These are phyloP conservation scores for Chymomyza fuscimana DNA, from an alignment of 2,888 invertebrate species.

Conservation along the genomic window DNA sequence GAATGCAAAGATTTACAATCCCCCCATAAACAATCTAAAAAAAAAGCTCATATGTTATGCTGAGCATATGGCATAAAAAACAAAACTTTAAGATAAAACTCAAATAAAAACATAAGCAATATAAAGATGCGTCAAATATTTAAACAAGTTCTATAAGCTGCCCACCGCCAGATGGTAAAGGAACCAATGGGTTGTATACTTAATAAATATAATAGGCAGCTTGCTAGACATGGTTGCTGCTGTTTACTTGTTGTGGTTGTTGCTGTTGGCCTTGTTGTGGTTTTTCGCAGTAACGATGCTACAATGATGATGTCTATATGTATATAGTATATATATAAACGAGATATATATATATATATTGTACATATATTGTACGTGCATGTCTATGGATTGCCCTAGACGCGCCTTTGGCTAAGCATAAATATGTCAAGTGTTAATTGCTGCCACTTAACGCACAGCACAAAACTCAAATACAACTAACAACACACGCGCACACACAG, in stretches of 20 bases:
- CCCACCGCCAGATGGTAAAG: background rate
- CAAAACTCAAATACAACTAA: slow-evolving; percentile 55
- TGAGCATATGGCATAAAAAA: background rate
- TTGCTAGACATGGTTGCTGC: slow-evolving; percentile 57
- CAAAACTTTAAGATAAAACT: background rate
- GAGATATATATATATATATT: background rate
- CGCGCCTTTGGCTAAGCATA: slow-evolving; percentile 52
- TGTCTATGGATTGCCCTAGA: background rate
- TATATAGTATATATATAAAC: background rate
- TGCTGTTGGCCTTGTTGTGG: slow-evolving; percentile 31
- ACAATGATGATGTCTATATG: background rate
- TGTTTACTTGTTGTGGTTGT: slow-evolving; percentile 25
- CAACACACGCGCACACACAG: slow-evolving; percentile 27
- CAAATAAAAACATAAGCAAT: background rate
- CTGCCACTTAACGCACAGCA: slow-evolving; percentile 69
- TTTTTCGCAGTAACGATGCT: slow-evolving; percentile 25
- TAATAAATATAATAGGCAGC: slow-evolving; percentile 67
- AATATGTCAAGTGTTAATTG: slow-evolving; percentile 76
- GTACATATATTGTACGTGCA: background rate
- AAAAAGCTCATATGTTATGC: no score
- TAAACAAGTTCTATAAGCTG: background rate
- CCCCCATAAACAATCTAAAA: no score
- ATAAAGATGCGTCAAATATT: background rate
- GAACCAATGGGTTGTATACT: slow-evolving; percentile 46
- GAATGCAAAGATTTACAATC: no score